Evolutionary conservation across 2,113 vertebrate species (phyloP), one percentile per base, ranked within the genome.

Genomic region (Myocastor coypus): DNA sequence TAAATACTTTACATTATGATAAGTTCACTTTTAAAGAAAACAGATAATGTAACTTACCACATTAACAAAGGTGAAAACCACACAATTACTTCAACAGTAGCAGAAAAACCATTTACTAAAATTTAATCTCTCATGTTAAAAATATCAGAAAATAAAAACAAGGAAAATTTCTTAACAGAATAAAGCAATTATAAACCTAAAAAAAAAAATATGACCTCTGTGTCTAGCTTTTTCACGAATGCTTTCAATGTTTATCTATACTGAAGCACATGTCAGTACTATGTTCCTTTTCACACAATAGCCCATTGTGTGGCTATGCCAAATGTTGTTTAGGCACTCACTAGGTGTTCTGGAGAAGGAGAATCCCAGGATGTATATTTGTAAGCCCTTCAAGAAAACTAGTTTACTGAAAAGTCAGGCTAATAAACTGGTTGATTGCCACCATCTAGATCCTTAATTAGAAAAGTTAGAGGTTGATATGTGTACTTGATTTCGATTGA

Each of bases 401-500:
- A 89, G 37, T 66, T 94, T 57, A 87, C 30, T 83, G 40, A 69
- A 93, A 92, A 42, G 4, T 71, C 30, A 84, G 55, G 34, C 24
- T 64, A 64, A 66, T 87, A 37, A 87, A 64, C 73, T n/a, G 20
- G 34, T 73, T 37, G 89, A 22, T 10, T 83, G n/a, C 24, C 73
- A 77, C 77, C 16, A 64, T 37, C n/a, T 69, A 34, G 68, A 37
- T 37, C 63, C 14, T 83, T 84, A 17, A 52, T 50, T 89, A 61
- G 83, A 83, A 91, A 91, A 93, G 37, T 66, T 77, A 71, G 34
- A 87, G 66, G 66, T 52, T 82, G 26, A 69, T 93, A 87, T 73
- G 5, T 87, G 46, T 90, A 52, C 5, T 17, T 94, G 19, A 63
- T 77, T 95, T 92, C 82, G 37, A 63, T 89, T 86, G 91, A n/a